Conservation (phyloP, 2,888 invertebrate species). For the Pachydiplax longipennis region DNA sequence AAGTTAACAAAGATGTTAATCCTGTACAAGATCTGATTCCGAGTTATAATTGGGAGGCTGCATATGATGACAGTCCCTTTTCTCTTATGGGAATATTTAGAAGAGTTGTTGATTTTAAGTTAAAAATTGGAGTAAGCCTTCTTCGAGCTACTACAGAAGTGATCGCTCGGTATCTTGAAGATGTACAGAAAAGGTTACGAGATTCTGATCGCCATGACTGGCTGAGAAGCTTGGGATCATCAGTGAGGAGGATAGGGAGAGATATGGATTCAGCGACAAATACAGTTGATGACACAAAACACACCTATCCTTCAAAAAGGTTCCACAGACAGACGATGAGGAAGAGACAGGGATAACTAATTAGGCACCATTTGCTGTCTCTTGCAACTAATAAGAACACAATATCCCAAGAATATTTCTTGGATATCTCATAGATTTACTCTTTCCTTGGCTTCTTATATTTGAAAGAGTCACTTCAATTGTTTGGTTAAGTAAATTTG, state of each 20-base stretch:
- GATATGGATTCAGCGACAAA: background rate
- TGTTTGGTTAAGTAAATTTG: background rate
- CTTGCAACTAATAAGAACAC: background rate
- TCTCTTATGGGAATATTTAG: constrained; percentile 69
- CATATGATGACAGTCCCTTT: constrained; percentile 53
- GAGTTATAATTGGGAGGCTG: background rate
- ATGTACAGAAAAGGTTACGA: constrained; percentile 62
- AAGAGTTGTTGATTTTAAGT: constrained; percentile 72
- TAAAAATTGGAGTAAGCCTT: constrained; percentile 72
- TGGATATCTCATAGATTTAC: background rate
- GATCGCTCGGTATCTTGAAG: constrained; percentile 70
- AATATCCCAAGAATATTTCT: background rate
- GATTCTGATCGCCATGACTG: constrained; percentile 29
- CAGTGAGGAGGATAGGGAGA: constrained; percentile 2
- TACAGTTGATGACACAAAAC: background rate
- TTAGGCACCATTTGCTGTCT: background rate
- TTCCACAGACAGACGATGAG: background rate
- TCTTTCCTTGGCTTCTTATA: constrained; percentile 5
- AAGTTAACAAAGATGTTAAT: background rate
- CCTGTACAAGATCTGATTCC: background rate
- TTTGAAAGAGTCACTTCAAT: background rate
- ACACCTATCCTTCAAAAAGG: background rate
- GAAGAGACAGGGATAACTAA: background rate
- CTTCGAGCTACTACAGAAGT: constrained; percentile 73
- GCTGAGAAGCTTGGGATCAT: background rate